These are phyloP conservation scores for Macrophya alboannulata DNA, from an alignment of 2,888 invertebrate genomes.

Conservation along the genomic window DNA sequence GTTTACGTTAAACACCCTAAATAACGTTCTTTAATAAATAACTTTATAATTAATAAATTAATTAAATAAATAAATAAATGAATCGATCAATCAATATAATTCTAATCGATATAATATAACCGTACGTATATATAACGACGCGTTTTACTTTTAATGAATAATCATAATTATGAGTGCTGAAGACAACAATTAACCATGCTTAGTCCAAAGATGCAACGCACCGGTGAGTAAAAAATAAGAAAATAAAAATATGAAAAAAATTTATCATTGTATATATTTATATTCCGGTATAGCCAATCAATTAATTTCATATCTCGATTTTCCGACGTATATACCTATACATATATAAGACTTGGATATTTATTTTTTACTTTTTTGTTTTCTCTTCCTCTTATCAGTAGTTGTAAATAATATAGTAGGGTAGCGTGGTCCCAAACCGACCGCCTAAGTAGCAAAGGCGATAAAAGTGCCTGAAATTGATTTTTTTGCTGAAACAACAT, in stretches of 20 bases:
- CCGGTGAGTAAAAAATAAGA: conserved; percentile 73
- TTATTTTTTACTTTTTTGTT: neutral
- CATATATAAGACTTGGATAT: no score
- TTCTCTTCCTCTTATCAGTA: no score
- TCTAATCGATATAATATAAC: neutral
- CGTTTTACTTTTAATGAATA: neutral
- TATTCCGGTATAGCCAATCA: neutral
- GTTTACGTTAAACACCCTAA: neutral
- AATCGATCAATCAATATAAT: conserved; percentile 10
- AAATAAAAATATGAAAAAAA: neutral
- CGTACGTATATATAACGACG: no score
- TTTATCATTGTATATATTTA: neutral
- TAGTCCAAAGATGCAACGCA: conserved; percentile 93
- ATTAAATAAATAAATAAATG: neutral
- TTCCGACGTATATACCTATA: neutral
- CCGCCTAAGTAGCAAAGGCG: no score
- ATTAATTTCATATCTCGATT: neutral
- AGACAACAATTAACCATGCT: conserved; percentile 81
- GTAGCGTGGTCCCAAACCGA: no score
- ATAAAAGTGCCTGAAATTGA: no score
- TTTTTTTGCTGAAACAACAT: no score
- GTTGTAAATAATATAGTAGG: no score
- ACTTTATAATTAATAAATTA: neutral
- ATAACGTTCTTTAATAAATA: neutral
- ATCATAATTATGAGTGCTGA: conserved; percentile 27